phyloP scores from a whole-genome alignment of 2,888 invertebrate genomes.

The Acanthosepion lycidas region DNA sequence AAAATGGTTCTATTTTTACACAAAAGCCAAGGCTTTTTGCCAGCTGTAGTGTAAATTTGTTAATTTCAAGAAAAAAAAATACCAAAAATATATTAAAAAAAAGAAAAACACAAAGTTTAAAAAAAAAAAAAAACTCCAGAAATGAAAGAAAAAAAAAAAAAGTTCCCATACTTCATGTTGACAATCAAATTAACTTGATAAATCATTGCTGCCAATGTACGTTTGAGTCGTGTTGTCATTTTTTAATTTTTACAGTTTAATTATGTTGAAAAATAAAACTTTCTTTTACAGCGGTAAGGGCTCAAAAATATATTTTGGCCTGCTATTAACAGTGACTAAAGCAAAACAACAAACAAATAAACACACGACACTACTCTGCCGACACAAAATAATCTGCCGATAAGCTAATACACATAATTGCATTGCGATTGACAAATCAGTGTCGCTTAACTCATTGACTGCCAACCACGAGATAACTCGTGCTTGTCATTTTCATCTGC shows the following conservation, averaged over 20 bases:
- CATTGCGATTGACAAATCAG: too few relatives aligned
- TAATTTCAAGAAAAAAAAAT: conserved; percentile 44
- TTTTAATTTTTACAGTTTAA: background rate
- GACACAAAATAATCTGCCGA: too few relatives aligned
- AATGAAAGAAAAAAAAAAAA: background rate
- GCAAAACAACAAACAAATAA: too few relatives aligned
- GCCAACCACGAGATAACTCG: too few relatives aligned
- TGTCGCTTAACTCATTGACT: too few relatives aligned
- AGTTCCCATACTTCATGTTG: conserved; percentile 43
- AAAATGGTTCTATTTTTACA: conserved; percentile 47
- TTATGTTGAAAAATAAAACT: background rate
- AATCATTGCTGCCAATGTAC: conserved; percentile 45
- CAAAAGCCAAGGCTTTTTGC: conserved; percentile 41
- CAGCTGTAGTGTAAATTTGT: conserved; percentile 42
- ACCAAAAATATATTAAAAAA: conserved; percentile 35
- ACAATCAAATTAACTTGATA: conserved; percentile 46
- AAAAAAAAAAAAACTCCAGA: background rate
- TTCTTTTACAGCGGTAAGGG: too few relatives aligned
- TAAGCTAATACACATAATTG: too few relatives aligned
- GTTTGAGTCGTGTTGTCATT: background rate
- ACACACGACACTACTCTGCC: too few relatives aligned
- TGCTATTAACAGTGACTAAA: too few relatives aligned
- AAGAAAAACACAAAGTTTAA: background rate
- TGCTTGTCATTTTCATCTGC: too few relatives aligned
- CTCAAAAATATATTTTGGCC: too few relatives aligned